Base-by-base conservation (phyloP, 2,113 vertebrate species). In the Misgurnus anguillicaudatus region DNA sequence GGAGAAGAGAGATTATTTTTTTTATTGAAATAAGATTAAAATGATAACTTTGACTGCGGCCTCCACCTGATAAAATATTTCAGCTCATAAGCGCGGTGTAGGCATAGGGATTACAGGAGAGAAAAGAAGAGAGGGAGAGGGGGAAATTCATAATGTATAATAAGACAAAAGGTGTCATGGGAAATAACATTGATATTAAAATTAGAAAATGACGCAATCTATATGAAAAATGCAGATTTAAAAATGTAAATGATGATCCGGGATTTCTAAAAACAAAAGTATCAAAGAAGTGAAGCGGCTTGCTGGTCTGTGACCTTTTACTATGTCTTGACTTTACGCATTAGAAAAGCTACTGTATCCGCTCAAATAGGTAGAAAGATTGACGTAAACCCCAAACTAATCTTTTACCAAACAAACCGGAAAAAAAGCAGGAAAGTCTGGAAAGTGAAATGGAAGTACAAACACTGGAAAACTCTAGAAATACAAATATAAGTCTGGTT, bases 1-100 rank as follows among this genome's bases (percentile, higher is more conserved):
- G 86, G 81, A 93, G 89, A 89, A 95, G 90, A 90, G 89, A 95
- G 93, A 96, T 94, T 91, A 94, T 93, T 95, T 95, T 96, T 95
- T 96, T 95, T 95, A 95, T 95, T 97, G 95, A 98, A 97, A 96
- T 94, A 95, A 94, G 92, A 96, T 94, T 93, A 94, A 94, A 96
- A 95, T 94, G 87, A 94, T 95, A 94, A 91, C 91, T 94, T 95
- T 95, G 94, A 94, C 91, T 92, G 92, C 88, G 88, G 92, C 93
- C 94, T 94, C 91, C 86, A 87, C 93, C 92, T 94, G 93, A 96
- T 96, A 98, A 97, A 96, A 96, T 96, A 97, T 96, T 97, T 92
- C 93, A 94, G 94, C 94, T 96, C 95, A 97, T 96, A 97, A 97
- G 94, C 92, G 87, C 75, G 80, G 86, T 94, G 93, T 93, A 89